Percentiles rank a stretch among this genome's conserved stretches.
These are phyloP conservation scores for Labeo rohita DNA, from an alignment of 2,113 vertebrate genomes.

Conservation along the genomic window DNA sequence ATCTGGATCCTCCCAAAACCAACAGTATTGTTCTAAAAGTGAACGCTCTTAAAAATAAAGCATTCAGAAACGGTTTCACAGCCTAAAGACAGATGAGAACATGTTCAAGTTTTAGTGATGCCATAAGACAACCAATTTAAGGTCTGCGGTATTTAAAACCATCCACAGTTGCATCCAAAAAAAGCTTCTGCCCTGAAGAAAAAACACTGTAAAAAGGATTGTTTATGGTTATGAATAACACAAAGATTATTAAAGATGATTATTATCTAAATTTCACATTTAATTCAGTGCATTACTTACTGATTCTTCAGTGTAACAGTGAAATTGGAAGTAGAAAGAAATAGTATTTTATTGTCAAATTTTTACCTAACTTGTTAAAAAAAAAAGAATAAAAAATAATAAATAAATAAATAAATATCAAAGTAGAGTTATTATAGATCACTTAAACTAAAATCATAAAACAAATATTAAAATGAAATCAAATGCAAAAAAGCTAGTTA, in stretches of 20 bases:
- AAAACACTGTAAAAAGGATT: not conserved
- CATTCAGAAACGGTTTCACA: not conserved
- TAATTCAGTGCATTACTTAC: not conserved
- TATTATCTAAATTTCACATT: not conserved
- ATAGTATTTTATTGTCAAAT: not conserved
- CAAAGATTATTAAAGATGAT: not conserved
- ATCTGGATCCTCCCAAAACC: not conserved
- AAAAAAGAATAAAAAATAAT: too few relatives aligned
- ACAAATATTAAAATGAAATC: too few relatives aligned
- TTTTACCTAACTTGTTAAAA: not conserved
- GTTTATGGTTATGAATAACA: not conserved
- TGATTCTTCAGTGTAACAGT: too few relatives aligned
- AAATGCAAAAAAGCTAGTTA: too few relatives aligned
- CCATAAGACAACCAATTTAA: not conserved
- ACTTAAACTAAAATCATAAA: not conserved
- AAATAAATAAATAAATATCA: too few relatives aligned
- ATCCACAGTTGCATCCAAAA: too few relatives aligned
- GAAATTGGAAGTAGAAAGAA: too few relatives aligned
- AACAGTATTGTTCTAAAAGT: not conserved
- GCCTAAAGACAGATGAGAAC: not conserved
- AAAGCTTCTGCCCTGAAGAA: too few relatives aligned
- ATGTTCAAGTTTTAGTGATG: not conserved
- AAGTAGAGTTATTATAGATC: too few relatives aligned
- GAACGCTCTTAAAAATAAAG: not conserved
- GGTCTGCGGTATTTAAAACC: too few relatives aligned